Conservation (phyloP, 37 sponge, comb jelly and placozoan genomes). For the Bolinopsis microptera region DNA sequence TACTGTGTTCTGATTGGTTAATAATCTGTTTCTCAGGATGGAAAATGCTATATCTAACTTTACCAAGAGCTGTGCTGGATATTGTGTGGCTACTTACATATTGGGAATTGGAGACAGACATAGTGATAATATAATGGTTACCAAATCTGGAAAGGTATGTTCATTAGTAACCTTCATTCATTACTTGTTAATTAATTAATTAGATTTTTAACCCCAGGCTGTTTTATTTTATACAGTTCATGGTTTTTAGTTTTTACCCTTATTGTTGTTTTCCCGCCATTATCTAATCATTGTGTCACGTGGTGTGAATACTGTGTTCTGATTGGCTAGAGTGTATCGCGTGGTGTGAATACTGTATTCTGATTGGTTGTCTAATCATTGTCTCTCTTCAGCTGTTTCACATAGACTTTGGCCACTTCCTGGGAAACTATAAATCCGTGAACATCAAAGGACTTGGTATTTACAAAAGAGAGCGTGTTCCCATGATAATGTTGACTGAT, state of each 20-base stretch:
- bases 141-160: slow-evolving; percentile 84
- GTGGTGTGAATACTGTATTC: no score
- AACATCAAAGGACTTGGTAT: slow-evolving; percentile 84
- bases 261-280: no score
- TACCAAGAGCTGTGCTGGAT: slow-evolving; percentile 91
- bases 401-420: slow-evolving; percentile 99
- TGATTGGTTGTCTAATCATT: neutral
- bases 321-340: no score
- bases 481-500: slow-evolving; percentile 91
- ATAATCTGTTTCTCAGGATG: slow-evolving; percentile 63
- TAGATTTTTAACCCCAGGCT: neutral
- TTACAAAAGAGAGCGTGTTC: slow-evolving; percentile 90
- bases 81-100: slow-evolving; percentile 97
- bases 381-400: slow-evolving; percentile 82
- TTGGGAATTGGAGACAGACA: slow-evolving; percentile 98
- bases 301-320: no score
- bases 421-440: slow-evolving; percentile 91
- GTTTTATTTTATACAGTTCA: no score
- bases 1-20: no score
- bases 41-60: slow-evolving; percentile 89
- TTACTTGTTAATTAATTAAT: neutral
- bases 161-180: neutral
- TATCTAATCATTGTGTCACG: no score
- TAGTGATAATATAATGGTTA: slow-evolving; percentile 96
- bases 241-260: no score